phyloP scores from a whole-genome alignment of 2,797 vertebrate species.

The Liasis olivaceus region DNA sequence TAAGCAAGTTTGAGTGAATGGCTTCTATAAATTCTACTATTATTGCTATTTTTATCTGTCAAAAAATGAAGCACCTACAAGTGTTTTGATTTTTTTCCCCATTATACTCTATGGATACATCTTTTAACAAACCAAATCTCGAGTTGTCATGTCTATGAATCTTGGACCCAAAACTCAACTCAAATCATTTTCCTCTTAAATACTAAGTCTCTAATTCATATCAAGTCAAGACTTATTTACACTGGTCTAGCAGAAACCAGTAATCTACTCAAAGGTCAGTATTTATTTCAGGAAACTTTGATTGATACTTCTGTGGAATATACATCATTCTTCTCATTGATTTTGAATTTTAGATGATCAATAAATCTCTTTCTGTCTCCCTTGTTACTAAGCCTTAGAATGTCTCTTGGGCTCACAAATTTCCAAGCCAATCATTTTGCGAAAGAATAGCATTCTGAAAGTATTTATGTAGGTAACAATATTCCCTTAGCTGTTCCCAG shows the following conservation, averaged over 20 bases:
- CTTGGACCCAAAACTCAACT: neutral
- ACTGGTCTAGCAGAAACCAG: neutral
- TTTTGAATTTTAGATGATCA: slow-evolving; percentile 1
- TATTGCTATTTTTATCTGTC: neutral
- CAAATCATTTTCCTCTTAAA: neutral
- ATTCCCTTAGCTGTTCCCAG: neutral
- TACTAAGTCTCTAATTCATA: neutral
- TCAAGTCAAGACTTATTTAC: neutral
- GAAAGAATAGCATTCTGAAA: slow-evolving; percentile 23
- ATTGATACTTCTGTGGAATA: neutral
- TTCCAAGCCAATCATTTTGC: neutral
- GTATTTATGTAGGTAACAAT: neutral
- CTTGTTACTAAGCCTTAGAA: neutral
- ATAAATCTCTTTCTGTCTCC: neutral
- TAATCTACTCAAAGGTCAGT: neutral
- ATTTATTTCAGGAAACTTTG: neutral
- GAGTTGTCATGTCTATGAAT: neutral
- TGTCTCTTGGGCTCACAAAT: neutral
- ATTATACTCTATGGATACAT: neutral
- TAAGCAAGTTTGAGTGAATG: neutral
- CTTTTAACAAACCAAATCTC: neutral
- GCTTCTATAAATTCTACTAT: neutral
- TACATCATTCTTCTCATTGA: neutral
- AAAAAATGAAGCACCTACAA: neutral
- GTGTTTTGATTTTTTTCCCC: neutral